Conservation (phyloP, 2,797 vertebrate genomes). For the Coracias cyanogaster region DNA sequence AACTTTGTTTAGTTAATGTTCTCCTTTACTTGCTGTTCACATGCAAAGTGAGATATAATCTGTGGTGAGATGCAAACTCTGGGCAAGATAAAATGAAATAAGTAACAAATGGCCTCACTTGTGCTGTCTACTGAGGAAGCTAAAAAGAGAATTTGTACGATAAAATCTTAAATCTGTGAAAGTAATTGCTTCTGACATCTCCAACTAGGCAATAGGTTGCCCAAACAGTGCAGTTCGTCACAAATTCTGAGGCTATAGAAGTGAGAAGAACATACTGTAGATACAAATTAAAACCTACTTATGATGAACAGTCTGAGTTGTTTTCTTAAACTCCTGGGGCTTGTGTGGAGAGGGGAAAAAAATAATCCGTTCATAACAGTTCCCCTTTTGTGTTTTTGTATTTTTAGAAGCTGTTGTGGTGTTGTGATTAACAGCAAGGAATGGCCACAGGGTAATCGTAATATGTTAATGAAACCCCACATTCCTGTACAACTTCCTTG, state of each 20-base stretch:
- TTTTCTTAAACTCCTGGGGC: constrained; percentile 33
- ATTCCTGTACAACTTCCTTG: constrained; percentile 58
- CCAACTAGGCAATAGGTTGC: constrained; percentile 71
- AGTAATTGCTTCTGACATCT: constrained; percentile 78
- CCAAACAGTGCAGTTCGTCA: constrained; percentile 66
- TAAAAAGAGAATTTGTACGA: constrained; percentile 65
- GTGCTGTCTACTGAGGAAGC: constrained; percentile 60
- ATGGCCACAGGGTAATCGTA: constrained; percentile 55
- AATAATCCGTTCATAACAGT: constrained; percentile 63
- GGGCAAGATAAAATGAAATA: constrained; percentile 72
- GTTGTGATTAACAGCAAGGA: constrained; percentile 73
- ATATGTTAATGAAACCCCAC: constrained; percentile 63
- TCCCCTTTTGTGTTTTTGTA: constrained; percentile 42
- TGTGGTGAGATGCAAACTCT: constrained; percentile 48
- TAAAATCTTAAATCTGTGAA: constrained; percentile 79
- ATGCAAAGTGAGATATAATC: constrained; percentile 65
- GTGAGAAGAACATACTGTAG: constrained; percentile 73
- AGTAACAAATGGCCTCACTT: constrained; percentile 60
- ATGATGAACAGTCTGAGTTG: constrained; percentile 31
- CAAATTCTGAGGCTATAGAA: constrained; percentile 76
- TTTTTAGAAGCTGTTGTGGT: constrained; percentile 68
- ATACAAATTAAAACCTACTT: constrained; percentile 77
- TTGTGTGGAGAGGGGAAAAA: constrained; percentile 34
- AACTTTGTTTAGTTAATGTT: constrained; percentile 33
- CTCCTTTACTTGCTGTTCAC: constrained; percentile 30